Conservation (phyloP, 1,140 invertebrate genomes). For the Hylyphantes graminicola region DNA sequence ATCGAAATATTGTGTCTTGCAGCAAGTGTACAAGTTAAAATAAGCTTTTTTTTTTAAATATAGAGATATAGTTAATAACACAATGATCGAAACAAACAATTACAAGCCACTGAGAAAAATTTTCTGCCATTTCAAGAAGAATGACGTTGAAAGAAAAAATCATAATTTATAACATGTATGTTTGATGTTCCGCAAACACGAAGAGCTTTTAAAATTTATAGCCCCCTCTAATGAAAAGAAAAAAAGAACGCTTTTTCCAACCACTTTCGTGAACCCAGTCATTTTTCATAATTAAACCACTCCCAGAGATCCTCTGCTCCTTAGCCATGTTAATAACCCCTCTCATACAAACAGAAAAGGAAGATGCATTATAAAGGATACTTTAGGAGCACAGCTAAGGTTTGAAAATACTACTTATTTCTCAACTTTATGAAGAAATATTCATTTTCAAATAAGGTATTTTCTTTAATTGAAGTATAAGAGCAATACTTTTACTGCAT, state of each 20-base stretch:
- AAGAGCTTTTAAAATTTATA: not conserved
- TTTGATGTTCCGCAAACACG: too few species aligned
- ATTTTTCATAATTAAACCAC: conserved; percentile 56
- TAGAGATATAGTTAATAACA: too few species aligned
- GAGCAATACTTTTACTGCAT: too few species aligned
- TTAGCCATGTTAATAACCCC: conserved; percentile 24
- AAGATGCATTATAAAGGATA: conserved; percentile 2
- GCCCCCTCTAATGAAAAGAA: not conserved
- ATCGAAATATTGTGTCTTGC: too few species aligned
- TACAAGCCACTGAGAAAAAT: too few species aligned
- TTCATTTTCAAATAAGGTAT: not conserved
- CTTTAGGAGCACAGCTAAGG: conserved; percentile 3
- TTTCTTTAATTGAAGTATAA: too few species aligned
- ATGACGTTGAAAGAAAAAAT: too few species aligned
- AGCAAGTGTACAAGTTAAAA: too few species aligned
- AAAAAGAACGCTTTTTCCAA: conserved; percentile 13
- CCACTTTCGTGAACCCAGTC: conserved; percentile 8
- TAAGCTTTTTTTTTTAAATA: too few species aligned
- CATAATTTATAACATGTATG: too few species aligned
- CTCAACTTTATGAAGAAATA: not conserved
- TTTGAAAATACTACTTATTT: not conserved
- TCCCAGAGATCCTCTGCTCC: conserved; percentile 10
- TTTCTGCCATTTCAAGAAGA: too few species aligned
- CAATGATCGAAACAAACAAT: too few species aligned
- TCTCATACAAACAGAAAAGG: not conserved